Evolutionary conservation across 2,113 vertebrate species (phyloP).

Genomic region (Nycticorax nycticorax): DNA sequence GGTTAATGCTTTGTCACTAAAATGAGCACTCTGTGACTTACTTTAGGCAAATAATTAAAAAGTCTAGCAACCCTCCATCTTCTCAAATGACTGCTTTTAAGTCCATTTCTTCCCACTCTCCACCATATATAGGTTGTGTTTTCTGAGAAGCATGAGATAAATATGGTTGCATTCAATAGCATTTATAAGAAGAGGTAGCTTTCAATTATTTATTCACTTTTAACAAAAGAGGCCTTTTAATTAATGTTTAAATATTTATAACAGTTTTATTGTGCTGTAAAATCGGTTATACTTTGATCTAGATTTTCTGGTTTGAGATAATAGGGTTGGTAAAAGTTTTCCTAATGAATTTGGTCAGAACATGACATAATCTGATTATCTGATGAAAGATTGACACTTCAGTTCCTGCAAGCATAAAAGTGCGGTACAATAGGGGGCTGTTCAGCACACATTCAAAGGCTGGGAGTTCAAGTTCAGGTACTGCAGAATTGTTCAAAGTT

Average conservation of each 20-base stretch:
- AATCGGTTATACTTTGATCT: conserved; percentile 57
- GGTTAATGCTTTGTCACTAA: background rate
- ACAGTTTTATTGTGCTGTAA: conserved; percentile 59
- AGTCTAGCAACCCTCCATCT: background rate
- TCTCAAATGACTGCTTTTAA: conserved; percentile 18
- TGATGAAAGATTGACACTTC: conserved; percentile 45
- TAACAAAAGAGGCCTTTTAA: conserved; percentile 50
- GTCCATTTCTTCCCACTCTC: background rate
- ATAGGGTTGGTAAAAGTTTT: conserved; percentile 60
- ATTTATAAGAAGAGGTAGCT: conserved; percentile 15
- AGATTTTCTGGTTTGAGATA: conserved; percentile 55
- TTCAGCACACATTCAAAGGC: conserved; percentile 31
- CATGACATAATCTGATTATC: conserved; percentile 32
- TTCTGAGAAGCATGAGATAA: background rate
- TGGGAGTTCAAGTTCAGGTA: conserved; percentile 65
- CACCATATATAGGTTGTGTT: background rate
- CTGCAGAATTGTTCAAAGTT: background rate
- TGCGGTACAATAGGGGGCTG: conserved; percentile 39
- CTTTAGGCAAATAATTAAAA: background rate
- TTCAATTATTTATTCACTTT: conserved; percentile 68
- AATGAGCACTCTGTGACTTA: background rate
- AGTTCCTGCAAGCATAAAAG: conserved; percentile 44
- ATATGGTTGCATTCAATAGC: background rate
- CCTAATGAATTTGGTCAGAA: conserved; percentile 64
- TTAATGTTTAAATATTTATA: conserved; percentile 70